Evolutionary conservation across 2,888 invertebrate genomes (phyloP).

Genomic region (Chrysolina oricalcia): DNA sequence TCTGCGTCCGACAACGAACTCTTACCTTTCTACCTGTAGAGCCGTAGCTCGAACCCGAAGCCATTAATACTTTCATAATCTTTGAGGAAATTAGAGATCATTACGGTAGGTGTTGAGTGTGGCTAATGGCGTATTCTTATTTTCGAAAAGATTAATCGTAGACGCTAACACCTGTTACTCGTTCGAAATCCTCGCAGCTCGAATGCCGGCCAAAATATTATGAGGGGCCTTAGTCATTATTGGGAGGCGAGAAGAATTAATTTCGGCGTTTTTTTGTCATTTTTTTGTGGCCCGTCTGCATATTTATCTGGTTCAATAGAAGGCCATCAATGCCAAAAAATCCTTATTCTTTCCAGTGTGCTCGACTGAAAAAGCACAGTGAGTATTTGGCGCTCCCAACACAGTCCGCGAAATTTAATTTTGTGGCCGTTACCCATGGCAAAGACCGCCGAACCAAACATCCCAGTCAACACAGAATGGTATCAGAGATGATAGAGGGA

Average conservation of each 20-base stretch:
- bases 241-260: neutral
- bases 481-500: no score
- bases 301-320: no score
- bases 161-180: slow-evolving; percentile 48
- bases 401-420: no score
- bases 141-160: slow-evolving; percentile 51
- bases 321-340: no score
- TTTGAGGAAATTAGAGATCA: slow-evolving; percentile 54
- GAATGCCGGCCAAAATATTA: slow-evolving; percentile 40
- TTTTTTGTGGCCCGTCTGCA: no score
- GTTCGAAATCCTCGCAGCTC: slow-evolving; percentile 23
- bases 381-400: no score
- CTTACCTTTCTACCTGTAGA: slow-evolving; percentile 36
- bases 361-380: no score
- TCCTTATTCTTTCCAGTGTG: no score
- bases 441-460: no score
- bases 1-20: slow-evolving; percentile 15
- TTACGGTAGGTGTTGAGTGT: slow-evolving; percentile 56
- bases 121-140: slow-evolving; percentile 52
- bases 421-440: no score
- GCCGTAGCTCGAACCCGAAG: slow-evolving; percentile 27
- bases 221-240: slow-evolving; percentile 26
- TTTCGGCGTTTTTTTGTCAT: neutral
- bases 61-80: slow-evolving; percentile 50
- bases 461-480: no score